Base-by-base conservation (phyloP, 2,113 vertebrate genomes). In the Trogon surrucura region DNA sequence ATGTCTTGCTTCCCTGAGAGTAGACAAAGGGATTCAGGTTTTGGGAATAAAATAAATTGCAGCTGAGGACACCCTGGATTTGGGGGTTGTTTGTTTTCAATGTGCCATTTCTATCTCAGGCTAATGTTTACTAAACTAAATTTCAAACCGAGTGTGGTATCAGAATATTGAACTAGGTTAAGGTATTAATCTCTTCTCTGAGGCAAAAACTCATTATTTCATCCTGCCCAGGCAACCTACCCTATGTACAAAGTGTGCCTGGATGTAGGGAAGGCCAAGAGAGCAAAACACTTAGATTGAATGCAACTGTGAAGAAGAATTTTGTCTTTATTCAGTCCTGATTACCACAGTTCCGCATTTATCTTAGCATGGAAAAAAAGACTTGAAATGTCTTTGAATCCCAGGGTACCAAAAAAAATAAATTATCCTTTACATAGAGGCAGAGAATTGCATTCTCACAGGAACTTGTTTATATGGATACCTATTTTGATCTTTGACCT, bases 341-440 rank as follows among this genome's bases (percentile, higher is more conserved):
- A 41, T n/a, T 50, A 21, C 8, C 10, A 26, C 60, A 34, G 30
- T 47, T 51, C 13, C 57, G 41, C 38, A 18, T n/a, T 25, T 34
- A 27, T 25, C 27, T 30, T 34, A 75, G 26, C 17, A 12, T 9
- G 27, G 47, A 70, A 62, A 51, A 51, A 87, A 80, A 80, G 3
- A 11, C 19, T 57, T 73, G 26, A 91, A 69, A 57, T n/a, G 8
- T 17, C 17, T 66, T 80, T 70, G 34, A 74, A 66, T 74, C 25
- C 21, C 51, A 54, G 16, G 4, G 8, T n/a, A 38, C 34, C 12
- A 47, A 67, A 53, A 2, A 0, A 34, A 34, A 53, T 1, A 0
- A 34, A 34, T 34, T 65, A 45, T 29, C 57, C 30, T 66, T 78
- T 51, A 66, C 56, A 10, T 26, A 4, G 23, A 75, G 44, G 8